Conservation (phyloP, 2,888 invertebrate species). For the Lacanobia wlatinum region DNA sequence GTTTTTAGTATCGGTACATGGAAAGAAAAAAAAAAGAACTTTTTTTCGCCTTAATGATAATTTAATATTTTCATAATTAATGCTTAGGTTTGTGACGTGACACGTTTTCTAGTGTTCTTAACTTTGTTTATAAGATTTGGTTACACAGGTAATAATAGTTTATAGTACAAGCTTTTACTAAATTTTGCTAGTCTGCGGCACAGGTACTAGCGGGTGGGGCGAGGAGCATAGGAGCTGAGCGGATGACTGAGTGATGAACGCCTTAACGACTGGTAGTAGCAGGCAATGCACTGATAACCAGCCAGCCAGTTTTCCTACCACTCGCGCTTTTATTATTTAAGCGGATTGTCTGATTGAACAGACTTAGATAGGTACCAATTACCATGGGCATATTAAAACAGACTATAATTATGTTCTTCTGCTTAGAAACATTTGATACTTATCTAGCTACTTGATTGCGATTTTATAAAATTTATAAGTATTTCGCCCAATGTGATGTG, state of each 20-base stretch:
- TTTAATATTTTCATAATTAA: slow-evolving; percentile 16
- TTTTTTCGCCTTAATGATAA: not conserved
- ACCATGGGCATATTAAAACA: not conserved
- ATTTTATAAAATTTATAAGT: slow-evolving; percentile 8
- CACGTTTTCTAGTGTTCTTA: not conserved
- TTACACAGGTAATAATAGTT: not conserved
- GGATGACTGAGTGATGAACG: not conserved
- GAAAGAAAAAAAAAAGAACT: not conserved
- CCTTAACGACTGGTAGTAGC: too few species aligned
- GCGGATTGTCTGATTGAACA: not conserved
- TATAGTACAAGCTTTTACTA: slow-evolving; percentile 6
- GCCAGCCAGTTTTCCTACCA: not conserved
- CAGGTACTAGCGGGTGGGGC: not conserved
- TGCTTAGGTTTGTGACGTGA: slow-evolving; percentile 21
- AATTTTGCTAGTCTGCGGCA: slow-evolving; percentile 4
- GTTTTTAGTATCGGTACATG: slow-evolving; percentile 38
- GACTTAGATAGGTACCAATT: not conserved
- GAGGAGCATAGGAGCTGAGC: not conserved
- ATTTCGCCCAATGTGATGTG: not conserved
- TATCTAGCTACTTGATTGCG: not conserved
- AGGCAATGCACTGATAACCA: not conserved
- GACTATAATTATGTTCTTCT: not conserved
- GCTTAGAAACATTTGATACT: not conserved
- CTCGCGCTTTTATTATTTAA: slow-evolving; percentile 3
- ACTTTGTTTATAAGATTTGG: not conserved